phyloP scores from a whole-genome alignment of 2,888 invertebrate genomes.

The Mellilla xanthometata region DNA sequence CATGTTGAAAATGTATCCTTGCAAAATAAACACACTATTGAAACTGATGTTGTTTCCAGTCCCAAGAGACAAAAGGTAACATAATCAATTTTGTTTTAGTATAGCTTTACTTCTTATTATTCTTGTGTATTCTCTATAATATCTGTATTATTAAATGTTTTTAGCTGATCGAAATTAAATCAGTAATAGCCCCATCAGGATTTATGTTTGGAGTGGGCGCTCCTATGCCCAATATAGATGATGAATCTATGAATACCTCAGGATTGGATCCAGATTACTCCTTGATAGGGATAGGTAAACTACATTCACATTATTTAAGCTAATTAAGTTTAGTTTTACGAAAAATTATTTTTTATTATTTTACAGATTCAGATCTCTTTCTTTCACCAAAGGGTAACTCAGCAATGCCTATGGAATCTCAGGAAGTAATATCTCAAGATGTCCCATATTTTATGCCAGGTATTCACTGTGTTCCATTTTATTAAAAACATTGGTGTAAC shows the following conservation, averaged over 20 bases:
- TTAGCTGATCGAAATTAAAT: conserved; percentile 34
- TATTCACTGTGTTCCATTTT: conserved; percentile 37
- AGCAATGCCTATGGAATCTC: conserved; percentile 33
- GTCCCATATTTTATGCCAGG: conserved; percentile 68
- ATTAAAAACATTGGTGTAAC: conserved; percentile 44
- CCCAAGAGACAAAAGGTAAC: conserved; percentile 36
- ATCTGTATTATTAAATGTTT: no score
- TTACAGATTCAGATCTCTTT: conserved; percentile 64
- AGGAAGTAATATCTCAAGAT: conserved; percentile 65
- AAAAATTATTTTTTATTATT: background rate
- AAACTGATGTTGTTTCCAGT: conserved; percentile 29
- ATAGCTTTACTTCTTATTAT: no score
- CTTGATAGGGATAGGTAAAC: no score
- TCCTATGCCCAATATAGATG: conserved; percentile 55
- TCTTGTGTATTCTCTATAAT: no score
- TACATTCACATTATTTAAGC: no score
- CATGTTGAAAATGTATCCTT: no score
- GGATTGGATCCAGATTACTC: conserved; percentile 33
- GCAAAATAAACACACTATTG: no score
- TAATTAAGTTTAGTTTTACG: no score
- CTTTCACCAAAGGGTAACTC: conserved; percentile 64
- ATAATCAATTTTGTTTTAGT: no score
- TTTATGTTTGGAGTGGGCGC: conserved; percentile 55
- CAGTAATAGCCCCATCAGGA: conserved; percentile 46
- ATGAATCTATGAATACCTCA: conserved; percentile 55